Base-by-base conservation (phyloP, 1,140 invertebrate species). In the Phymorhynchus buccinoides region DNA sequence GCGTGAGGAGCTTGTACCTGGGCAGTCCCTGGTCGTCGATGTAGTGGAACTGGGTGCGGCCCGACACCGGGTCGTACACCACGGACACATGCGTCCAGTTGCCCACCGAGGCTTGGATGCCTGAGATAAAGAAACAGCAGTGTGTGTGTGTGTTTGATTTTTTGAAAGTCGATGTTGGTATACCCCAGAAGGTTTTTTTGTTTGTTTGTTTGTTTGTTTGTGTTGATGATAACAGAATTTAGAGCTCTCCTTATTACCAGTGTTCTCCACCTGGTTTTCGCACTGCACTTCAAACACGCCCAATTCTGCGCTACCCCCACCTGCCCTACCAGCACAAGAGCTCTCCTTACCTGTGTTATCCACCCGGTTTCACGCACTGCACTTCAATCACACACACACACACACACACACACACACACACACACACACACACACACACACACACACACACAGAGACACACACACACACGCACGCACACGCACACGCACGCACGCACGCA, bases 41-140 rank as follows among this genome's bases (percentile, higher is more conserved):
- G 66, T 71, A 71, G 66, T 71, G 3, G 66, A 71, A 71, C 27
- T 7, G n/a, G 30, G 66, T 71, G 30, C 66, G n/a, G n/a, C 66
- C 66, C 18, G n/a, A 35, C 6, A 37, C 16, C 16, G n/a, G 66
- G 30, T 71, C 66, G 32, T 71, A 71, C 66, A 71, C 66, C 66
- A 71, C 66, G 3, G 66, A 71, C 66, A 71, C 66, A 32, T 71
- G 66, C n/a, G 66, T 35, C 66, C 66, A 71, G 66, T 71, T 71
- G 3, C 66, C 66, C 66, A 71, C 66, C 16, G 66, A 35, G 3
- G 66, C 66, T 18, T 32, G 32, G 32, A 71, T 71, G 35, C 66
- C 66, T 71, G 66, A 1, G 32, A 27, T 9, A 7, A 66, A n/a
- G n/a, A n/a, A n/a, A n/a, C n/a, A n/a, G n/a, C n/a, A n/a, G n/a